These are phyloP conservation scores for Salvelinus sp. DNA, from an alignment of 2,113 vertebrate species.

Conservation along the genomic window DNA sequence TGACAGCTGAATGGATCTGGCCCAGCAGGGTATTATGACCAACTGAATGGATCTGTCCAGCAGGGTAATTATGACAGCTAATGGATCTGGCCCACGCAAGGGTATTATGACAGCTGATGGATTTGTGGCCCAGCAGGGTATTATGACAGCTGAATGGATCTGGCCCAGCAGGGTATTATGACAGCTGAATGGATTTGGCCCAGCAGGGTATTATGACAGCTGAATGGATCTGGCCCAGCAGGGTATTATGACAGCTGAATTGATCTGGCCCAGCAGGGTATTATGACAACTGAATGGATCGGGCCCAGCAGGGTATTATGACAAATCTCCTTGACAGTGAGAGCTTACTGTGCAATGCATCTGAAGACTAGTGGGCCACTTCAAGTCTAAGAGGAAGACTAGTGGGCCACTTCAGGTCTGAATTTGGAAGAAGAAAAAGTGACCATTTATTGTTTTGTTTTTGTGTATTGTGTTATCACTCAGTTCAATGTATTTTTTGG, in stretches of 20 bases:
- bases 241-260: no score
- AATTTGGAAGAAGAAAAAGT: constrained; percentile 30
- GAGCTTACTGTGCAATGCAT: constrained; percentile 52
- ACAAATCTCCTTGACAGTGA: constrained; percentile 50
- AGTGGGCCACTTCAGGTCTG: constrained; percentile 49
- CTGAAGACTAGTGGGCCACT: constrained; percentile 49
- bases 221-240: constrained; percentile 36
- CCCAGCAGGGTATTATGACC: no score
- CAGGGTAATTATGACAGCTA: not conserved
- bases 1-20: constrained; percentile 7
- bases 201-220: constrained; percentile 50
- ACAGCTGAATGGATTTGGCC: constrained; percentile 36
- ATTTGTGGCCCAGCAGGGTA: constrained; percentile 37
- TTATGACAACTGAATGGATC: constrained; percentile 13
- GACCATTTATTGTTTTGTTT: not conserved
- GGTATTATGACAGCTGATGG: constrained; percentile 1
- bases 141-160: no score
- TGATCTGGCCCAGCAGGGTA: no score
- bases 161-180: no score
- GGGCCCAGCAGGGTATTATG: constrained; percentile 45
- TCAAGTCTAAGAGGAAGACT: constrained; percentile 48
- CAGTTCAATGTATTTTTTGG: no score
- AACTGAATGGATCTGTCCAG: constrained; percentile 9
- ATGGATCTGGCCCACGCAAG: not conserved
- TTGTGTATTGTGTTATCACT: not conserved